Evolutionary conservation across 2,113 vertebrate species (phyloP), one percentile per base, ranked within the genome.

Genomic region (Romanogobio albipinnatus): DNA sequence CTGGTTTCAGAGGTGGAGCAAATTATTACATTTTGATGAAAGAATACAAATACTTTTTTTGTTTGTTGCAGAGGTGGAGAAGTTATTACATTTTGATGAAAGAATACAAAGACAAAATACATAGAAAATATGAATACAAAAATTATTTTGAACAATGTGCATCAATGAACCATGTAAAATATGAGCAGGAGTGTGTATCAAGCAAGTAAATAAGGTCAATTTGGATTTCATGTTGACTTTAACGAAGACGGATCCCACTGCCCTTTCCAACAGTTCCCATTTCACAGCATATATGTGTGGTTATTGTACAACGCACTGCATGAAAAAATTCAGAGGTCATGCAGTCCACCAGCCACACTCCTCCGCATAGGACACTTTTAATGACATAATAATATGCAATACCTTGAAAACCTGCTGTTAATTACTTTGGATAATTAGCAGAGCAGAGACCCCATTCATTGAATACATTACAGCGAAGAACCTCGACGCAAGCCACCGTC

Each of bases 371-470:
- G 70, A 85, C 13, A 17, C 47, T 36, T 81, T 47, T 51, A 59
- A 85, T 36, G 53, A 58, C 47, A 70, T 82, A 43, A 82, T 82
- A 58, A 82, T 71, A 82, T 71, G 66, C 81, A 58, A 58, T 43
- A 82, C 47, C 49, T 70, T 71, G 49, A 82, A 71, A 81, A 82
- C 81, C 66, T 56, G 64, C 29, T 82, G 66, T 71, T 82, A 82
- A 82, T 82, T 82, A 82, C 49, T 82, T 71, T 24, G 19, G 66
- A 82, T 82, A 58, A 71, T 82, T 73, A 82, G 49, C 47, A 51
- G 64, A 82, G 81, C 81, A 58, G 9, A 56, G 66, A 71, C 66
- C 66, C 56, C 49, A 71, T 70, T 82, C 64, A 82, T 15, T 53
- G 64, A 29, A 51, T 81, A 36, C 64, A 71, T 82, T 71, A 82